phyloP scores from a whole-genome alignment of 1,140 invertebrate species.

The Leptinotarsa lineolata region DNA sequence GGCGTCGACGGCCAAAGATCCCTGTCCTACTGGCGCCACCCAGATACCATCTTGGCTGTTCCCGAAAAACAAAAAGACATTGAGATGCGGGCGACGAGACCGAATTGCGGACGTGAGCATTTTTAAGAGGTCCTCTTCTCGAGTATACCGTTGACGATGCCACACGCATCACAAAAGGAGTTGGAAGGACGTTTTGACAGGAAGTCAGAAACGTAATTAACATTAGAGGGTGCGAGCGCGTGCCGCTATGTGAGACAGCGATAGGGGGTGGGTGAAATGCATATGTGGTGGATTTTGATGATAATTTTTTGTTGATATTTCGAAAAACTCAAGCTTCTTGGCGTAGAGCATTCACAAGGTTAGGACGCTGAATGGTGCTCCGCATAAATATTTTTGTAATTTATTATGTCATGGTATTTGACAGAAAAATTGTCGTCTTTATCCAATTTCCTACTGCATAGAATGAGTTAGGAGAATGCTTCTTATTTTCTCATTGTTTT shows the following conservation, averaged over 20 bases:
- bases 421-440: too few species aligned
- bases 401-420: too few species aligned
- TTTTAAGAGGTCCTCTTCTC: background rate
- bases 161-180: background rate
- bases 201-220: background rate
- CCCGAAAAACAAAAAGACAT: background rate
- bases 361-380: too few species aligned
- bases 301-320: too few species aligned
- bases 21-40: background rate
- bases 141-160: background rate
- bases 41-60: background rate
- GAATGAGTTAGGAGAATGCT: too few species aligned
- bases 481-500: too few species aligned
- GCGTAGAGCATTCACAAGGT: too few species aligned
- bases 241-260: background rate
- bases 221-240: background rate
- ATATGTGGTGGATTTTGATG: background rate
- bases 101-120: conserved; percentile 7
- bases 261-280: background rate
- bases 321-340: too few species aligned
- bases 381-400: too few species aligned
- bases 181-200: background rate
- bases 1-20: background rate
- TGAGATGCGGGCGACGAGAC: conserved; percentile 1
- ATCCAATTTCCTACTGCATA: too few species aligned